Conservation (phyloP, 2,888 invertebrate genomes). For the Ommatoiulus sabulosus region DNA sequence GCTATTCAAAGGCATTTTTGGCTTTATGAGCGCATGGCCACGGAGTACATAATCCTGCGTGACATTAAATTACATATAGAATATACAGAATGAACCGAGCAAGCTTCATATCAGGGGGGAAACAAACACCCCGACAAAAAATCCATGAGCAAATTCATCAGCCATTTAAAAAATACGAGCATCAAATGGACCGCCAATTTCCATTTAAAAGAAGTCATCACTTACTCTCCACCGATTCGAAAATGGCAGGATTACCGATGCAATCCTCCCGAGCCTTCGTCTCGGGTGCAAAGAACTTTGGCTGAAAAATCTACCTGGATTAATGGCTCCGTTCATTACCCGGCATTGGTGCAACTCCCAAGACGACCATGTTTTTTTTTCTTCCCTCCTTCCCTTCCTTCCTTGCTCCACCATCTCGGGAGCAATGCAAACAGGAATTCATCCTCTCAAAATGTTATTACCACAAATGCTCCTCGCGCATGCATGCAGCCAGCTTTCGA, state of each 20-base stretch:
- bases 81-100: neutral
- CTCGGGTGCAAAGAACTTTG: neutral
- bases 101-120: neutral
- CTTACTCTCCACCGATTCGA: neutral
- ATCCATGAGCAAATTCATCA: neutral
- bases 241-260: neutral
- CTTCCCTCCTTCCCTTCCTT: too few species aligned
- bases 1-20: neutral
- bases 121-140: neutral
- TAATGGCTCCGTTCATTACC: constrained; percentile 18
- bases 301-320: neutral
- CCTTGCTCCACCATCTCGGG: neutral
- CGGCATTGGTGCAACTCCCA: constrained; percentile 2
- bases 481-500: neutral
- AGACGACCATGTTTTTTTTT: neutral
- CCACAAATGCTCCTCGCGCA: neutral
- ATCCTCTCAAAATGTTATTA: constrained; percentile 25
- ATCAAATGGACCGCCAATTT: neutral
- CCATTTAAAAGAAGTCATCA: neutral
- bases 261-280: neutral
- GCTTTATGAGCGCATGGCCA: neutral
- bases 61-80: neutral
- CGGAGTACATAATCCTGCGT: neutral
- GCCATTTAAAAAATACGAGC: neutral
- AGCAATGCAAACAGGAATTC: constrained; percentile 34